These are phyloP conservation scores for Leptinotarsa defecta DNA, from an alignment of 1,140 invertebrate species.

Conservation along the genomic window DNA sequence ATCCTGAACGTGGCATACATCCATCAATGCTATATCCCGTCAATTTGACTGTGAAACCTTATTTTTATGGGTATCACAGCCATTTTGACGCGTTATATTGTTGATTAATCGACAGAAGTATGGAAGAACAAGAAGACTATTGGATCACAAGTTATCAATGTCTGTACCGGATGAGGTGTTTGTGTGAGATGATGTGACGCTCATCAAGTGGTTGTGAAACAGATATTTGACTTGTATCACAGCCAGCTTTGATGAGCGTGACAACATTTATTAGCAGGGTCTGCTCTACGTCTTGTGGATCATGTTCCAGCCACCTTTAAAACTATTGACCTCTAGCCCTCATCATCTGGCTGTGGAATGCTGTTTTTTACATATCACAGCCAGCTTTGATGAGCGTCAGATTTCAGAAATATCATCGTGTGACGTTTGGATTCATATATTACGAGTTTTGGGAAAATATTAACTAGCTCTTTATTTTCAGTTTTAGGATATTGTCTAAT, in stretches of 20 bases:
- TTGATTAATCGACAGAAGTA: constrained; percentile 30
- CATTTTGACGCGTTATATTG: constrained; percentile 81
- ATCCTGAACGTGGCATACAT: neutral
- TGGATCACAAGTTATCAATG: neutral
- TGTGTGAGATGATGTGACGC: constrained; percentile 44
- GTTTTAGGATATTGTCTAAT: too few relatives aligned
- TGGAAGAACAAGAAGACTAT: neutral
- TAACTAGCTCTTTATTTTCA: too few relatives aligned
- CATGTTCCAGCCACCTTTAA: neutral
- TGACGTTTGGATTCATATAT: neutral
- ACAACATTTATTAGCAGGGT: constrained; percentile 55
- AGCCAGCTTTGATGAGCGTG: constrained; percentile 83
- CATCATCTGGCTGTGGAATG: constrained; percentile 83
- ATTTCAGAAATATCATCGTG: constrained; percentile 34
- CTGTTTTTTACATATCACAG: constrained; percentile 79
- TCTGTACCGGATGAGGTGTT: neutral
- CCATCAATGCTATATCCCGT: constrained; percentile 61
- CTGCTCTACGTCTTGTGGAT: constrained; percentile 50
- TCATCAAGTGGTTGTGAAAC: constrained; percentile 57
- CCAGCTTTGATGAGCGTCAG: constrained; percentile 87
- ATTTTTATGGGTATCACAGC: constrained; percentile 80
- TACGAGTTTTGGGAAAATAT: too few relatives aligned
- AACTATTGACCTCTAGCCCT: constrained; percentile 57
- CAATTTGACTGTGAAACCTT: constrained; percentile 84
- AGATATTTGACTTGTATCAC: constrained; percentile 67